Conservation (phyloP, 2,113 vertebrate genomes). For the Psophia crepitans region DNA sequence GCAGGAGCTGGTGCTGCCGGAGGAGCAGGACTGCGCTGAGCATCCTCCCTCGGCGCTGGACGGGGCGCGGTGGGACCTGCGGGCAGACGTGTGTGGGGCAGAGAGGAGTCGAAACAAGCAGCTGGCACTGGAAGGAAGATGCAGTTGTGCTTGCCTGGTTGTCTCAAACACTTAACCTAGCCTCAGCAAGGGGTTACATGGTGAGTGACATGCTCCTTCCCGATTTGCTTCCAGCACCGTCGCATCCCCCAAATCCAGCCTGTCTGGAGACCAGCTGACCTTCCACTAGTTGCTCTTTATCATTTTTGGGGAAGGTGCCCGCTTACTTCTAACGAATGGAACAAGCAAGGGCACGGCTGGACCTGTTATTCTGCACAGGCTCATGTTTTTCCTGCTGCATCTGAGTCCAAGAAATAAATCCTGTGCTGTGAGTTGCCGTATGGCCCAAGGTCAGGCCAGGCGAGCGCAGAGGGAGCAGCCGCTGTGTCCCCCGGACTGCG, state of each 20-base stretch:
- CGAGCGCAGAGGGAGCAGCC: background rate
- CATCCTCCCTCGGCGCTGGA: background rate
- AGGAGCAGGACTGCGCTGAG: background rate
- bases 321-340: background rate
- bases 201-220: no score
- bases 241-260: rapidly evolving
- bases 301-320: rapidly evolving
- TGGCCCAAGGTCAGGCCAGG: background rate
- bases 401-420: background rate
- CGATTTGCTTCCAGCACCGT: no score
- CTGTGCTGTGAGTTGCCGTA: background rate
- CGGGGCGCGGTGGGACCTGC: background rate
- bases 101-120: rapidly evolving
- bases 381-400: background rate
- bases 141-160: no score
- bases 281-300: rapidly evolving
- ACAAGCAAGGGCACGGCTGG: background rate
- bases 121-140: background rate
- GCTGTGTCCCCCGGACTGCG: background rate
- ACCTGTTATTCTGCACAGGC: background rate
- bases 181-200: background rate
- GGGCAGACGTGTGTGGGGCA: rapidly evolving
- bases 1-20: background rate
- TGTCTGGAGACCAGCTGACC: rapidly evolving
- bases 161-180: background rate